phyloP scores from a whole-genome alignment of 23 tunicate species.

The Botrylloides violaceus region DNA sequence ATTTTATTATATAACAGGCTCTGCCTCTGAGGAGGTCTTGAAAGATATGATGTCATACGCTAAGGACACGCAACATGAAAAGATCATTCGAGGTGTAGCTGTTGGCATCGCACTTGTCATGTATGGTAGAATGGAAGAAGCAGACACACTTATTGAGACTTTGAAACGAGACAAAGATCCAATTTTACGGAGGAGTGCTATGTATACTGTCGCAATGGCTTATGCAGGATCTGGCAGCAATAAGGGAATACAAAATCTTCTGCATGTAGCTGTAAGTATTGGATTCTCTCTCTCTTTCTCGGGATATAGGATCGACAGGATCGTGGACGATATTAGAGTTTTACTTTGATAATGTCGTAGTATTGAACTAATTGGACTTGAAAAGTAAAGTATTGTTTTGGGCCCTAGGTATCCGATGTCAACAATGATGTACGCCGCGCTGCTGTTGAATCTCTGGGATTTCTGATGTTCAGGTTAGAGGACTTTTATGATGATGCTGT shows the following conservation, averaged over 20 bases:
- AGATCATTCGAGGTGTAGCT: conserved; percentile 94
- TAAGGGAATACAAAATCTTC: conserved; percentile 75
- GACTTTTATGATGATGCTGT: too few relatives aligned
- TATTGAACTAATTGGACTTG: background rate
- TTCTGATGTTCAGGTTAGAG: conserved; percentile 90
- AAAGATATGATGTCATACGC: conserved; percentile 96
- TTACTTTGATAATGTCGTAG: too few relatives aligned
- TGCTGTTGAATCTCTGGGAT: conserved; percentile 95
- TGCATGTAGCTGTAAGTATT: conserved; percentile 92
- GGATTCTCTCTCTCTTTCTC: too few relatives aligned
- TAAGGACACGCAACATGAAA: conserved; percentile 96
- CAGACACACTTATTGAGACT: conserved; percentile 65
- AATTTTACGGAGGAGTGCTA: conserved; percentile 82
- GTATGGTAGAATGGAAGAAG: conserved; percentile 97
- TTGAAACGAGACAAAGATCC: conserved; percentile 93
- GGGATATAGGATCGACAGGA: too few relatives aligned
- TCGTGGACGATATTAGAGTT: too few relatives aligned
- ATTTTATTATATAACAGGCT: conserved; percentile 46
- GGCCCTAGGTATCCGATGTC: conserved; percentile 87
- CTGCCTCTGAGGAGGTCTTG: conserved; percentile 62
- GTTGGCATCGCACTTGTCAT: conserved; percentile 93
- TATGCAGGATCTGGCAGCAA: conserved; percentile 98
- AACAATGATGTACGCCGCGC: conserved; percentile 94
- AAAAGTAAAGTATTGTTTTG: background rate
- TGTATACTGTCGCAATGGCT: conserved; percentile 98